These are phyloP conservation scores for Ariopsis seemanni DNA, from an alignment of 2,113 vertebrate genomes.

Conservation along the genomic window DNA sequence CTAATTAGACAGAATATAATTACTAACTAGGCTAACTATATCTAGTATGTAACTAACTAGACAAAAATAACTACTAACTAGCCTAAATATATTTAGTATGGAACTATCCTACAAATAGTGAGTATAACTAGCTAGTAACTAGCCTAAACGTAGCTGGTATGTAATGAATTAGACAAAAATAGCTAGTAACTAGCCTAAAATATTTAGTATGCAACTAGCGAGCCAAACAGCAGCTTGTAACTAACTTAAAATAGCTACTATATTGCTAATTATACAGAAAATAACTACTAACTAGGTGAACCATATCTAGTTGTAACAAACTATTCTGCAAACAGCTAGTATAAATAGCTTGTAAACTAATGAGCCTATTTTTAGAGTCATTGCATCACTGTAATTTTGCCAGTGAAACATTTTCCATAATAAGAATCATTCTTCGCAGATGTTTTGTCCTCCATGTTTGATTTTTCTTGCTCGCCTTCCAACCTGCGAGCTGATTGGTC, in stretches of 20 bases:
- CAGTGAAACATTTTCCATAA: neutral
- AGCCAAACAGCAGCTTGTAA: neutral
- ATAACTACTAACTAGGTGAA: too few relatives aligned
- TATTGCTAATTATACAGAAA: too few relatives aligned
- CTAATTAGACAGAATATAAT: too few relatives aligned
- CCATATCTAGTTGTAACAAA: neutral
- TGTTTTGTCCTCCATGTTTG: neutral
- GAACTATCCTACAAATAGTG: too few relatives aligned
- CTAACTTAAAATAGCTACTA: neutral
- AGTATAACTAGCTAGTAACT: neutral
- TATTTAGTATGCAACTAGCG: neutral
- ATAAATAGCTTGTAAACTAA: neutral
- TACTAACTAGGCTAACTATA: too few relatives aligned
- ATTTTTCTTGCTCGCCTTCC: neutral
- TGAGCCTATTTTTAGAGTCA: neutral
- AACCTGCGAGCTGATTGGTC: neutral
- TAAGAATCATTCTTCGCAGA: neutral
- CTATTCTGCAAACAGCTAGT: neutral
- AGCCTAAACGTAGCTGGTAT: neutral
- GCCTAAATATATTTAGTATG: neutral
- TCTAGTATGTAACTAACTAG: neutral
- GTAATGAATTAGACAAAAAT: neutral
- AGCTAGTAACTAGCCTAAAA: neutral
- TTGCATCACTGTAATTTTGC: neutral
- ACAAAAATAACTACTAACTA: neutral